These are phyloP conservation scores for Eulemur coronatus DNA, from an alignment of 2,797 vertebrate genomes.

Conservation along the genomic window DNA sequence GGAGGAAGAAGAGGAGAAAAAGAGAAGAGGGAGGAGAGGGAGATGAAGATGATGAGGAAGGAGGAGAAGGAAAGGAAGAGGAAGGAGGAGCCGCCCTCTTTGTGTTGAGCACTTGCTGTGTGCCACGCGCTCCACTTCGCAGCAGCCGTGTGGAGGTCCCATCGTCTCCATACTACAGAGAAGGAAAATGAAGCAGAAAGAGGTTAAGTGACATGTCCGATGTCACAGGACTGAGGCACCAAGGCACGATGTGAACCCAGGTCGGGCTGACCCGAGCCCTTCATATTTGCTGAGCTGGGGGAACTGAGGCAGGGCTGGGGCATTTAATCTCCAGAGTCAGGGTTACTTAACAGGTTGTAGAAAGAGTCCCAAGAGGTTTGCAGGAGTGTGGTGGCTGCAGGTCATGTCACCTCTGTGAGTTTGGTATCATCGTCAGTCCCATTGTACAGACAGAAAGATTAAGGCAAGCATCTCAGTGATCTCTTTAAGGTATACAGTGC, in stretches of 20 bases:
- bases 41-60: not conserved
- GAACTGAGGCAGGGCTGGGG: not conserved
- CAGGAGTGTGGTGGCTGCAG: accelerated
- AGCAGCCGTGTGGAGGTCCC: accelerated
- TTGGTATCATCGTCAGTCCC: not conserved
- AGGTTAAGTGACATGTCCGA: not conserved
- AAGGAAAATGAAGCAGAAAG: not conserved
- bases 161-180: not conserved
- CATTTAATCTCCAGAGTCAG: not conserved
- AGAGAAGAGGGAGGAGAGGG: accelerated
- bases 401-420: not conserved
- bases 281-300: not conserved
- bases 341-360: too few relatives aligned
- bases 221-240: not conserved
- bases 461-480: not conserved
- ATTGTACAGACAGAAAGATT: not conserved
- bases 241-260: not conserved
- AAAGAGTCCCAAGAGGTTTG: not conserved
- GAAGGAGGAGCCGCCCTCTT: accelerated
- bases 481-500: not conserved
- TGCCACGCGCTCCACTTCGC: too few relatives aligned
- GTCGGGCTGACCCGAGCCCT: not conserved
- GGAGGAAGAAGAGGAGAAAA: accelerated
- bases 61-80: not conserved
- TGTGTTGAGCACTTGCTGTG: accelerated